A percentile compares a stretch with the other conserved stretches of the same genome.
These are phyloP conservation scores for Vicugna pacos DNA, from an alignment of 2,113 vertebrate genomes.

Conservation along the genomic window DNA sequence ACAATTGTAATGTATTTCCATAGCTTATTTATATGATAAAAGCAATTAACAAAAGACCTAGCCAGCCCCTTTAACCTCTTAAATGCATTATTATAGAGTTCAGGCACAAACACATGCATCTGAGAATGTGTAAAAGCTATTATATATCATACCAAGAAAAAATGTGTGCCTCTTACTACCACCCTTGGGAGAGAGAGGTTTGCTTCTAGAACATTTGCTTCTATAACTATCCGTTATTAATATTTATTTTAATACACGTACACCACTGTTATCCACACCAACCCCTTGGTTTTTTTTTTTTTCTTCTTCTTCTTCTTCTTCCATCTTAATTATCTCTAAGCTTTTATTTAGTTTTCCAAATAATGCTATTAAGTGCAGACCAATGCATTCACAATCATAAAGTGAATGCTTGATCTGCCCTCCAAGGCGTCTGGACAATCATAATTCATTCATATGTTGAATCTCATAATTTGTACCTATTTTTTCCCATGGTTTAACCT, in stretches of 20 bases:
- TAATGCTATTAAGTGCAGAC: conserved; percentile 68
- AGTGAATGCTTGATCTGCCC: conserved; percentile 69
- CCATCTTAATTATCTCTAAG: conserved; percentile 78
- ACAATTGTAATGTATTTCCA: conserved; percentile 79
- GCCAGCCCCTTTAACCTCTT: conserved; percentile 74
- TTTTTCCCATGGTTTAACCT: conserved; percentile 78
- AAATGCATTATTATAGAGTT: conserved; percentile 80
- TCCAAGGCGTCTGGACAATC: conserved; percentile 78
- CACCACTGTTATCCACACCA: conserved; percentile 57
- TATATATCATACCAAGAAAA: conserved; percentile 47
- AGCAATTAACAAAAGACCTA: conserved; percentile 78
- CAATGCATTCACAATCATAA: conserved; percentile 67
- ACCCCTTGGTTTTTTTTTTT: neutral
- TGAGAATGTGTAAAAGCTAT: conserved; percentile 59
- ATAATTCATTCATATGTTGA: conserved; percentile 70
- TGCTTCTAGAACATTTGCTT: conserved; percentile 32
- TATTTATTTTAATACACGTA: conserved; percentile 72
- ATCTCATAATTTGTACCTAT: conserved; percentile 81
- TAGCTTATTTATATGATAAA: conserved; percentile 82
- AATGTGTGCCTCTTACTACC: conserved; percentile 18
- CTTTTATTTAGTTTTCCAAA: conserved; percentile 51
- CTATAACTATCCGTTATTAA: conserved; percentile 53
- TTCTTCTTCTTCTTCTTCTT: neutral
- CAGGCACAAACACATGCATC: conserved; percentile 60
- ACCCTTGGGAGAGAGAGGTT: neutral